A percentile compares a stretch with the other conserved stretches of the same genome.
These are phyloP conservation scores for Drosophila ohnishii DNA, from an alignment of 1,140 invertebrate genomes.

Conservation along the genomic window DNA sequence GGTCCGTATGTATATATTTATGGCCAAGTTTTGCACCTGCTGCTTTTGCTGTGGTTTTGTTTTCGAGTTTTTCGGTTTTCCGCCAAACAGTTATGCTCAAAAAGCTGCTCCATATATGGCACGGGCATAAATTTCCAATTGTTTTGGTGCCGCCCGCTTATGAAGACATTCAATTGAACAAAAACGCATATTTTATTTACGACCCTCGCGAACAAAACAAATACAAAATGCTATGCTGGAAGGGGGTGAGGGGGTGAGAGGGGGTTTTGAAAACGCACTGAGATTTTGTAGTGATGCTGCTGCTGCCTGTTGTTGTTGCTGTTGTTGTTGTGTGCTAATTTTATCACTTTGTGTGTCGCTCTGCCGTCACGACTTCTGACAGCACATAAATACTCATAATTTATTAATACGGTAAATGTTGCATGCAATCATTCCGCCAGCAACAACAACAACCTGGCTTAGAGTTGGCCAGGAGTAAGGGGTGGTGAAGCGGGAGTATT, in stretches of 20 bases:
- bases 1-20: conserved; percentile 11
- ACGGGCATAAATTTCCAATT: conserved; percentile 78
- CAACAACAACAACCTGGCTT: conserved; percentile 34
- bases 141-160: conserved; percentile 73
- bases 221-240: conserved; percentile 13
- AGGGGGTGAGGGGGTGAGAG: neutral
- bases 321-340: conserved; percentile 74
- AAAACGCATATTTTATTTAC: conserved; percentile 76
- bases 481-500: neutral
- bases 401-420: conserved; percentile 83
- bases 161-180: conserved; percentile 76
- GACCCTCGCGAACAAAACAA: conserved; percentile 70
- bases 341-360: conserved; percentile 83
- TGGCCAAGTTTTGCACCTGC: conserved; percentile 48
- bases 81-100: conserved; percentile 66
- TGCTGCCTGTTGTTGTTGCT: conserved; percentile 14
- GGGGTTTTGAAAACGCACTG: conserved; percentile 52
- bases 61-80: conserved; percentile 49
- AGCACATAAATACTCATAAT: conserved; percentile 83
- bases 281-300: conserved; percentile 47
- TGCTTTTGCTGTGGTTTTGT: conserved; percentile 45
- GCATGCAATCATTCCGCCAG: conserved; percentile 78
- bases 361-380: conserved; percentile 81
- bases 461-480: neutral
- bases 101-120: conserved; percentile 65